phyloP scores from a whole-genome alignment of 92 coral and sea anemone species.

The Virgularia gustaviana region DNA sequence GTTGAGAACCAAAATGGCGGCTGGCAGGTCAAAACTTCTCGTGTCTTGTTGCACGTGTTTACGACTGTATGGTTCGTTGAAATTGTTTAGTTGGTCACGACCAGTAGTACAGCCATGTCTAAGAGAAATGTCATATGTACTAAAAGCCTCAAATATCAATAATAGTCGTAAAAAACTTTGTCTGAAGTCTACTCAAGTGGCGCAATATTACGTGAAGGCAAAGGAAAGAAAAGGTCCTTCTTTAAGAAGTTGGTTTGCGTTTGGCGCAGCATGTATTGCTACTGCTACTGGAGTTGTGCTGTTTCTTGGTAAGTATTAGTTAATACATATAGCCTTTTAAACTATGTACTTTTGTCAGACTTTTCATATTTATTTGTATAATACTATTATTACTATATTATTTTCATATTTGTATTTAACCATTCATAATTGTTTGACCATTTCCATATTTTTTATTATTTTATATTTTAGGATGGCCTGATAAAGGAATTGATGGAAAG shows the following conservation, averaged over 20 bases:
- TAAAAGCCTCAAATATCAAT: not conserved
- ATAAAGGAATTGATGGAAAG: constrained; percentile 45
- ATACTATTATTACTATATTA: too few relatives aligned
- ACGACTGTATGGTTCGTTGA: not conserved
- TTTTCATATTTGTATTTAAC: too few relatives aligned
- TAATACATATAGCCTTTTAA: too few relatives aligned
- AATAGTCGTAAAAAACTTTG: not conserved
- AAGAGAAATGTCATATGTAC: constrained; percentile 1
- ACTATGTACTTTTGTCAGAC: too few relatives aligned
- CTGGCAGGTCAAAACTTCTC: not conserved
- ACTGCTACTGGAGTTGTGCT: constrained; percentile 57
- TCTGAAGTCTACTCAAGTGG: constrained; percentile 59
- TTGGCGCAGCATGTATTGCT: constrained; percentile 60
- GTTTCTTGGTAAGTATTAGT: constrained; percentile 61
- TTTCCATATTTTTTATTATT: not conserved
- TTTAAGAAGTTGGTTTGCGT: constrained; percentile 64
- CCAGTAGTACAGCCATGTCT: not conserved
- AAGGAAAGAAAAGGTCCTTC: constrained; percentile 92
- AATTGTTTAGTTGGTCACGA: not conserved
- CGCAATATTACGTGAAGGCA: constrained; percentile 83
- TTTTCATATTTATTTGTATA: too few relatives aligned
- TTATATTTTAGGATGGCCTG: constrained; percentile 54
- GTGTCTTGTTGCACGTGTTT: not conserved
- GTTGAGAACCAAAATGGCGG: constrained; percentile 11
- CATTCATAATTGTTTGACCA: too few relatives aligned